Evolutionary conservation across 1,140 invertebrate species (phyloP), one percentile per base, ranked within the genome.

Genomic region (Zophobas atratus): DNA sequence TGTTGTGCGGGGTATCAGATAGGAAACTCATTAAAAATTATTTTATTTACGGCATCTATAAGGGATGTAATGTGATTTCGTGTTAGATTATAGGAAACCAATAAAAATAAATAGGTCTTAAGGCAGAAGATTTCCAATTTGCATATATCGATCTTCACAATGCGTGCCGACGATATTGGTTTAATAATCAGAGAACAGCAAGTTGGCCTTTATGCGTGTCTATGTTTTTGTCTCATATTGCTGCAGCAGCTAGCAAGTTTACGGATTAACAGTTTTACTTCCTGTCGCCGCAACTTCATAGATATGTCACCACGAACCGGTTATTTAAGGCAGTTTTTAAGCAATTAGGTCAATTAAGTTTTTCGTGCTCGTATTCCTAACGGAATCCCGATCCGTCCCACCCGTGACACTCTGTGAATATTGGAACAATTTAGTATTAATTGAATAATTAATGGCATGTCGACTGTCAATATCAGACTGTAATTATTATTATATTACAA

Each of bases 31-130:
- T 67, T 67, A 67, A 57, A 57, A 67, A 67, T 67, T 67, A 43
- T 67, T 67, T 67, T 67, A 67, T 67, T 67, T 67, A 67, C 60
- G 60, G 60, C 60, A 67, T 67, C 60, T 46, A 67, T 67, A 36
- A 36, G 60, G 57, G 60, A 67, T 67, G 60, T 67, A 67, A 67
- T 67, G 60, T 39, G 60, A 67, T 74, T 74, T 55, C 71, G 55
- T 74, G 55, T 56, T 74, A 57, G 49, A 77, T 60, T 77, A 77
- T 77, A 71, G 76, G 53, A 48, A 72, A 38, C 53, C 76, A 77
- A 77, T 77, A 77, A 73, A 77, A 77, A 77, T 77, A 77, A 77
- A 77, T 72, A 77, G 76, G 76, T 77, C 76, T 77, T 77, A 63
- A 77, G 60, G 76, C 72, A 78, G 73, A 78, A 60, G 77, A 78